Percentiles rank a stretch among this genome's conserved stretches.
Evolutionary conservation across 2,888 invertebrate species (phyloP).

Genomic region (Polydrusus tereticollis): DNA sequence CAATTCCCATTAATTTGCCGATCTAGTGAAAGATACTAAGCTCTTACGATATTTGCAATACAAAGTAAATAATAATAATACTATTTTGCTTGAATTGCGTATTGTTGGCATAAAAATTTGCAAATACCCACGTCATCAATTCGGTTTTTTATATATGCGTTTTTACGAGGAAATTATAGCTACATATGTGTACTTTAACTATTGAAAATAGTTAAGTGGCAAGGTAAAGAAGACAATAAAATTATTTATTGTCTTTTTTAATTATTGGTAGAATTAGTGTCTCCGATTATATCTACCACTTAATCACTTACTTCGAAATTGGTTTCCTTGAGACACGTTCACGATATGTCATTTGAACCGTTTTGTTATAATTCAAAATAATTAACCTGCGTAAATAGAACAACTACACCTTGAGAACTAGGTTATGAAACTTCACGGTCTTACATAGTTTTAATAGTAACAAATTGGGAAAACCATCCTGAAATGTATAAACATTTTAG

Average conservation of each 20-base stretch:
- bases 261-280: neutral
- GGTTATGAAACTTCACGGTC: neutral
- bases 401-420: neutral
- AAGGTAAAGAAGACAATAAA: slow-evolving; percentile 17
- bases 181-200: neutral
- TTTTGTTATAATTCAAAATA: neutral
- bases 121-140: too few species aligned
- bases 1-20: too few species aligned
- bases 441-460: neutral
- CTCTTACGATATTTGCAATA: too few species aligned
- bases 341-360: neutral
- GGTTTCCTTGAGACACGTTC: slow-evolving; percentile 6
- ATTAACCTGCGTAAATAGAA: neutral
- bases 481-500: neutral
- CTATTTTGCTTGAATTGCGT: too few species aligned
- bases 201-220: neutral
- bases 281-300: neutral
- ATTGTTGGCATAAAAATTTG: too few species aligned
- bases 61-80: too few species aligned
- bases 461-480: neutral
- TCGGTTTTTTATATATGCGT: neutral
- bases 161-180: neutral
- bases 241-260: slow-evolving; percentile 7
- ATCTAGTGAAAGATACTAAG: too few species aligned
- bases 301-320: neutral